Percentiles rank a stretch among this genome's conserved stretches.
phyloP scores from a whole-genome alignment of 2,797 vertebrate species.

The Percopsis omiscomaycus region DNA sequence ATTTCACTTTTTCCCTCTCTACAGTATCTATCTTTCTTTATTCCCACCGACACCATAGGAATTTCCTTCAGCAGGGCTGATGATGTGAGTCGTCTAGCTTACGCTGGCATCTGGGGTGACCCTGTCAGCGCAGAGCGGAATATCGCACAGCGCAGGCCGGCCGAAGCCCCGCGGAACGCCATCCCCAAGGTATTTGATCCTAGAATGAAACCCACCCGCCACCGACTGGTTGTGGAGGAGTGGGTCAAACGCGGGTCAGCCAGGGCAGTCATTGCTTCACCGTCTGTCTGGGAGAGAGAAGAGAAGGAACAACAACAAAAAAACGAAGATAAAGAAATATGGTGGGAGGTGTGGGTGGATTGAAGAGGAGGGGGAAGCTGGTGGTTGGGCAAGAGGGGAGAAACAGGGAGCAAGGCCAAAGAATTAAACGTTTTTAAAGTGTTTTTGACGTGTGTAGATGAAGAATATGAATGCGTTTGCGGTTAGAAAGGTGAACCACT shows the following conservation, averaged over 20 bases:
- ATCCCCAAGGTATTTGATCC: constrained; percentile 40
- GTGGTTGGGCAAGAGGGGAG: constrained; percentile 15
- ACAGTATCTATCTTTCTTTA: constrained; percentile 20
- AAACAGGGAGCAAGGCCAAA: constrained; percentile 14
- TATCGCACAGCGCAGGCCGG: constrained; percentile 27
- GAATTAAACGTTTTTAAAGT: constrained; percentile 15
- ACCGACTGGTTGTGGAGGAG: constrained; percentile 64
- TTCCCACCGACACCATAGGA: constrained; percentile 33
- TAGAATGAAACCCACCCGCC: constrained; percentile 67
- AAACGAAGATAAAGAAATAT: constrained; percentile 11
- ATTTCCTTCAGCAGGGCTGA: constrained; percentile 36
- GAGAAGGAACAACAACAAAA: constrained; percentile 30
- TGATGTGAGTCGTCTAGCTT: constrained; percentile 36
- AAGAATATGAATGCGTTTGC: constrained; percentile 10
- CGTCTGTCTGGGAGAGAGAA: constrained; percentile 49
- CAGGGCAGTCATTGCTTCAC: constrained; percentile 68
- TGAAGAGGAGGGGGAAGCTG: constrained; percentile 17
- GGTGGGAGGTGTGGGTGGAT: constrained; percentile 8
- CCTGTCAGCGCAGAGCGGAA: constrained; percentile 27
- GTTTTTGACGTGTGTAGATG: constrained; percentile 24
- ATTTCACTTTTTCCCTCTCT: constrained; percentile 23
- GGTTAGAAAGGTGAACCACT: constrained; percentile 22
- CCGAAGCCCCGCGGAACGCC: constrained; percentile 52
- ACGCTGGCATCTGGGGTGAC: constrained; percentile 58
- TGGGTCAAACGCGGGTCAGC: constrained; percentile 76